Conservation (phyloP, 2,888 invertebrate species). For the Dorcus hopei region DNA sequence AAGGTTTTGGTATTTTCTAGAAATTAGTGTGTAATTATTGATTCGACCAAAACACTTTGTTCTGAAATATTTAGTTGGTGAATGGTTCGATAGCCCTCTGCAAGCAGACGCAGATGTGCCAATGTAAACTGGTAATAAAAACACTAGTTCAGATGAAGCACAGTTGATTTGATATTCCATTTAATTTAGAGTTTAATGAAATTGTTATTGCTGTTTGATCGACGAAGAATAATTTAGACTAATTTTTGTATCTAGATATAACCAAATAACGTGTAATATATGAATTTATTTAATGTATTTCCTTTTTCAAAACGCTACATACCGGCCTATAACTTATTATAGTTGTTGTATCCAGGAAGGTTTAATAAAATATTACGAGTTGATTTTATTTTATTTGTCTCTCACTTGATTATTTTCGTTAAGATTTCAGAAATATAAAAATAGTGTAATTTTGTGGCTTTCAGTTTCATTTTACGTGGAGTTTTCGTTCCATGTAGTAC, state of each 20-base stretch:
- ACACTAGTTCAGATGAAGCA: constrained; percentile 19
- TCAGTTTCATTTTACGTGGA: too few species aligned
- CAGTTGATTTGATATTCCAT: constrained; percentile 15
- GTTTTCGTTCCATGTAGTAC: too few species aligned
- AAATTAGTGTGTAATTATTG: neutral
- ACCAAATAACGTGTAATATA: constrained; percentile 9
- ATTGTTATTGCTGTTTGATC: constrained; percentile 21
- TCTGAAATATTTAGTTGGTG: neutral
- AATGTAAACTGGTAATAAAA: constrained; percentile 6
- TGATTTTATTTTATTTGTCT: constrained; percentile 1
- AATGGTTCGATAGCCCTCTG: constrained; percentile 2
- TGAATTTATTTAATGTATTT: constrained; percentile 15
- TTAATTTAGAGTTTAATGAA: constrained; percentile 13
- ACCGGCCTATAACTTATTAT: constrained; percentile 27
- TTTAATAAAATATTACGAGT: constrained; percentile 27
- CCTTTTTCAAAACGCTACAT: constrained; percentile 21
- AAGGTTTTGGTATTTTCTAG: neutral
- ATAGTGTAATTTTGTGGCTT: too few species aligned
- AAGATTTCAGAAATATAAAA: too few species aligned
- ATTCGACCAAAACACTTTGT: neutral
- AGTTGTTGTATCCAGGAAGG: constrained; percentile 17
- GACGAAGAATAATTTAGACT: constrained; percentile 15
- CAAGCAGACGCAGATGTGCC: constrained; percentile 11
- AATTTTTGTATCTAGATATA: constrained; percentile 17
- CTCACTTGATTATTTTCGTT: neutral